Evolutionary conservation across 2,797 vertebrate genomes (phyloP), one percentile per base, ranked within the genome.

Genomic region (Tauraco hartlaubi): DNA sequence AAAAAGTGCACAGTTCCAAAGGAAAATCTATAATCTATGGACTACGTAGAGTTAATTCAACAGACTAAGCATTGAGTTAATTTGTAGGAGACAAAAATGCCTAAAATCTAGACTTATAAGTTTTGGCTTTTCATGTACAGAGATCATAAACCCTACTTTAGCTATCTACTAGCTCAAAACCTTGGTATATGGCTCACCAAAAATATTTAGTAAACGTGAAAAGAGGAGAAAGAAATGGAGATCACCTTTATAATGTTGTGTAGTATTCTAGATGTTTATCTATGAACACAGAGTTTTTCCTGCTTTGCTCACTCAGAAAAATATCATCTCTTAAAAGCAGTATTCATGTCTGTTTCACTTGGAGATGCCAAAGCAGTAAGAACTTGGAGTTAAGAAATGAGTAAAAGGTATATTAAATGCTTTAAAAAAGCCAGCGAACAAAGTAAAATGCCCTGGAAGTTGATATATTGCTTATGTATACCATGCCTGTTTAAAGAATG

Each of bases 401-500:
- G 25, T 58, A 54, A 80, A 83, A 83, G 9, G 37, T 77, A 4
- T 35, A 76, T 48, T 54, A 49, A 63, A 85, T 66, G 11, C 23
- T 62, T 64, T 21, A 0, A 49, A 89, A 91, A 66, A 77, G 3
- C 51, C 48, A 19, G 59, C 67, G 90, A 93, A 46, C 56, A 56
- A 85, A 94, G 48, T 51, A 73, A 80, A 76, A 75, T 79, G 3
- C 49, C 31, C 46, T 79, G 54, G 49, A 89, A 95, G 63, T 69
- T 90, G 90, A 84, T 91, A 33, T 69, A 82, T 92, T 61, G 37
- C 86, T 94, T 49, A 20, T 86, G 71, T 90, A 51, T 84, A 74
- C 86, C 92, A 31, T 31, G 62, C 29, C 21, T 75, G 23, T 81
- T 88, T 79, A 80, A 95, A 77, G 81, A 96, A 97, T 78, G 78